Evolutionary conservation across 2,797 vertebrate genomes (phyloP), one percentile per base, ranked within the genome.

Genomic region (Muscicapa striata): DNA sequence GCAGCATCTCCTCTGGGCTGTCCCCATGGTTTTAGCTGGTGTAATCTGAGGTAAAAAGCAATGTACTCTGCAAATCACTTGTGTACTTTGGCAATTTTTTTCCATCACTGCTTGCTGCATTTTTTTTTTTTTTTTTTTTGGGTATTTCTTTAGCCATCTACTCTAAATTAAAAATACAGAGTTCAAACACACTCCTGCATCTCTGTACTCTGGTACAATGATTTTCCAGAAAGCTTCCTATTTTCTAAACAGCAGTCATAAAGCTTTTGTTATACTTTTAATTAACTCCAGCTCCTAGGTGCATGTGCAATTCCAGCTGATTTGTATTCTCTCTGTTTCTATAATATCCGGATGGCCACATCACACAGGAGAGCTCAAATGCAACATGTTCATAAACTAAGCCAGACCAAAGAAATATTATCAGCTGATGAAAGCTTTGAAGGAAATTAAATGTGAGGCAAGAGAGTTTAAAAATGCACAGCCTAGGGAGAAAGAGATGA

Each of bases 371-470:
- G 30, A 82, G 63, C 63, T 92, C 55, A 73, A 79, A 89, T 13
- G 13, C 62, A 77, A 87, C 36, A 7, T 40, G 67, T 46, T 96
- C 93, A 93, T 95, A 92, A 95, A 55, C 76, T 40, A 6, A 46
- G 52, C 29, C 57, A n/a, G 70, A 17, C 61, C 81, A 77, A 74
- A 88, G 49, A 75, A 93, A 76, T 59, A 58, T 86, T 77, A 91
- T 62, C 62, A 73, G 29, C 69, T 15, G 85, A 94, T 94, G 95
- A 77, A 86, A 82, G 48, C 8, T 52, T 70, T 67, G 67, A 76
- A 95, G 95, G 96, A 97, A 96, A 97, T 97, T 72, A 97, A 95
- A 96, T 67, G 67, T 51, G 89, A 94, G 48, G 76, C 68, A 82
- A 94, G 69, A 81, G 55, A 67, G 77, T 63, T 93, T 84, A 73